A percentile compares a stretch with the other conserved stretches of the same genome.
Evolutionary conservation across 2,113 vertebrate species (phyloP).

Genomic region (Gymnorhina tibicen): DNA sequence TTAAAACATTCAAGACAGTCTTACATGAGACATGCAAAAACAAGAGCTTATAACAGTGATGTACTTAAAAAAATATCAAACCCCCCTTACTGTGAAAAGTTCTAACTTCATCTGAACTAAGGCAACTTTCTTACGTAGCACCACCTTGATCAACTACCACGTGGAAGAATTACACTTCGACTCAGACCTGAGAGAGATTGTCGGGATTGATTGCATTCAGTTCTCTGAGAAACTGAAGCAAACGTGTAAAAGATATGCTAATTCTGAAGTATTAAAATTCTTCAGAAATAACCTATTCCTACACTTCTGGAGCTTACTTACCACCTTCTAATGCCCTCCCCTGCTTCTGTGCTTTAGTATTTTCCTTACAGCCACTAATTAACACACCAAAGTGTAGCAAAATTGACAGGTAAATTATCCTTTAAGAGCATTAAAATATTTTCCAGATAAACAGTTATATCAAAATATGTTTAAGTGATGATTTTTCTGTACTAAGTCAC

Average conservation of each 20-base stretch:
- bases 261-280: not conserved
- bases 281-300: not conserved
- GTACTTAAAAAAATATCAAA: not conserved
- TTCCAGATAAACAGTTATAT: constrained; percentile 60
- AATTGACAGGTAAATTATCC: constrained; percentile 73
- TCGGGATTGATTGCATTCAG: not conserved
- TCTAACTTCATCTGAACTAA: not conserved
- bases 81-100: not conserved
- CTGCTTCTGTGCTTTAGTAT: constrained; percentile 52
- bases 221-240: not conserved
- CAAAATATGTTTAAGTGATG: constrained; percentile 46
- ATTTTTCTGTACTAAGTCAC: constrained; percentile 27
- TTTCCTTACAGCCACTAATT: constrained; percentile 72
- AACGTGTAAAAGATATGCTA: not conserved
- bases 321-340: not conserved
- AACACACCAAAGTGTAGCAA: constrained; percentile 59
- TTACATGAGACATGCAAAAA: not conserved
- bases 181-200: not conserved
- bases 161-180: not conserved
- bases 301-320: not conserved
- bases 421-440: constrained; percentile 68
- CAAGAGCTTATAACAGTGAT: not conserved
- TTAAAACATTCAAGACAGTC: not conserved
- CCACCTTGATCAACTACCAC: not conserved
- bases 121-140: not conserved